Conservation (phyloP, 2,797 vertebrate species). For the Pygocentrus nattereri region DNA sequence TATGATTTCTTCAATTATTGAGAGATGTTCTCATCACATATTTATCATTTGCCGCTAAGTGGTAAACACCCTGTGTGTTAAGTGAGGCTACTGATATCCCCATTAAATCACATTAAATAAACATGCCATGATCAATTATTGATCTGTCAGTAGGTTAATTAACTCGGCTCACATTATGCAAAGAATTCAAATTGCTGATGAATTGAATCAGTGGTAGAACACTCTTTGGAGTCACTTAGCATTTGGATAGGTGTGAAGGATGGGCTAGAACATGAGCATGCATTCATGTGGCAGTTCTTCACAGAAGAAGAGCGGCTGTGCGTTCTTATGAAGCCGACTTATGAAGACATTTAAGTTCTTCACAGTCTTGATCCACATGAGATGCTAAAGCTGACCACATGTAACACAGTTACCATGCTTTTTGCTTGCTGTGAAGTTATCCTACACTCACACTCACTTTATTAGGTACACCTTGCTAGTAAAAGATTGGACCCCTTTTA, state of each 20-base stretch:
- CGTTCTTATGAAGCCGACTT: neutral
- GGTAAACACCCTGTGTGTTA: conserved; percentile 60
- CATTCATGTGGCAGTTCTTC: neutral
- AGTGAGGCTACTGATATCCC: conserved; percentile 50
- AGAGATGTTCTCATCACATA: conserved; percentile 58
- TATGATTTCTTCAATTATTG: conserved; percentile 60
- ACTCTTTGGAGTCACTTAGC: neutral
- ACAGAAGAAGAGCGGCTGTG: too few relatives aligned
- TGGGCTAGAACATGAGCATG: neutral
- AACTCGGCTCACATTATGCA: conserved; percentile 22
- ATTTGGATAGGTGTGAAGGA: conserved; percentile 13
- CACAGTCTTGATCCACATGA: neutral
- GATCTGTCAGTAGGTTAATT: conserved; percentile 54
- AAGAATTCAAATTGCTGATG: conserved; percentile 26
- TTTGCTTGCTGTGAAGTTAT: neutral
- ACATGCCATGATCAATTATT: conserved; percentile 59
- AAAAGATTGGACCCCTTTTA: too few relatives aligned
- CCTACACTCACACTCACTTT: too few relatives aligned
- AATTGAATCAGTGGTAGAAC: neutral
- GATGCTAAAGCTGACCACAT: too few relatives aligned
- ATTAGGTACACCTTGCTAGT: too few relatives aligned
- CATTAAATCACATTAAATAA: conserved; percentile 63
- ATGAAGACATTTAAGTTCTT: neutral
- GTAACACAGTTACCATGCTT: neutral
- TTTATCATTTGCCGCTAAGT: conserved; percentile 54